Evolutionary conservation across 2,888 invertebrate species (phyloP), one percentile per base, ranked within the genome.

Genomic region (Drosophila nr. perissopoda): DNA sequence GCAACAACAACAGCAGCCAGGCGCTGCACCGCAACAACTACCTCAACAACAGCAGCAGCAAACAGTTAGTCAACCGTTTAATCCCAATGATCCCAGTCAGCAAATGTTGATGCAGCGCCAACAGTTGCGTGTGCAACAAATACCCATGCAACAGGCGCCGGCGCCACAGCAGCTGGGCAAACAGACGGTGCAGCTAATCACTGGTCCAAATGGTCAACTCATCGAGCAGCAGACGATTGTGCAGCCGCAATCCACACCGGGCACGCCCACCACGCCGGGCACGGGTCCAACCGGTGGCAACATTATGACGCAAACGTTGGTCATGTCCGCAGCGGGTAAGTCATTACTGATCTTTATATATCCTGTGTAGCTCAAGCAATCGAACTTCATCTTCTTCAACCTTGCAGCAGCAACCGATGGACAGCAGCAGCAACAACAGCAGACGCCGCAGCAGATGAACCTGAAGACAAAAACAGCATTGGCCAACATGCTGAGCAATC

Each of bases 381-480:
- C 4, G 16, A 13, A 54, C 2, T 40, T 0, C 2, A 11, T 6
- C 0, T n/a, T 13, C 8, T 51, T 2, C 62, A 73, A 38, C 2
- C 4, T 13, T n/a, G 80, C 70, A 48, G 70, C 82, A 1, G 79
- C 73, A 45, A 70, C 82, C 2, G 81, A 83, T 42, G 89, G 90
- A 0, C 94, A 91, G 76, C 94, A 86, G 93, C 95, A 89, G 87
- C 95, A 86, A 93, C 95, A 89, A 87, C 95, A 87, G 94, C 95
- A 90, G 68, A 94, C 95, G 2, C 95, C 95, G 75, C 95, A 95
- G 63, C 93, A 93, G 67, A 92, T 96, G 96, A 97, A 98, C 60
- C 75, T 92, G 25, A 98, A 98, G 93, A 98, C 98, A 4, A 99
- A 99, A 94, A 98, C 98, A 0, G 99, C 99, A 0, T 94, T 99